These are phyloP conservation scores for Psittacula cyanocephala DNA, from an alignment of 2,113 vertebrate species.

Conservation along the genomic window DNA sequence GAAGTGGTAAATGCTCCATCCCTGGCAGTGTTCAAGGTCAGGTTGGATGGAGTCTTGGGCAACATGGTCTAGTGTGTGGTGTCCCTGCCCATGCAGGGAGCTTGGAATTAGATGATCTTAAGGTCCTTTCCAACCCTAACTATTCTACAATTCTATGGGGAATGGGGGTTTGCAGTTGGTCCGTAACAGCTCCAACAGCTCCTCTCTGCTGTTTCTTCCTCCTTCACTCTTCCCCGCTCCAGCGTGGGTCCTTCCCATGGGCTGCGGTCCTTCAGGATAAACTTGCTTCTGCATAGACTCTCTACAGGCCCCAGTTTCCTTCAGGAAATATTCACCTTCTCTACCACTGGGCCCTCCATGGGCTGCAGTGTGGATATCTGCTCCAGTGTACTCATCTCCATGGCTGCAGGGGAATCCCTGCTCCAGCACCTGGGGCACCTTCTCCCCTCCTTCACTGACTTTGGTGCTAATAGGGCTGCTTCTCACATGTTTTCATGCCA, in stretches of 20 bases:
- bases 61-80: neutral
- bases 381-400: neutral
- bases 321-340: neutral
- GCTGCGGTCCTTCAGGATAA: neutral
- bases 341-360: fast-evolving
- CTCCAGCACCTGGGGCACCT: neutral
- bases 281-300: neutral
- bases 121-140: neutral
- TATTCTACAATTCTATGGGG: neutral
- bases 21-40: neutral
- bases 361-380: neutral
- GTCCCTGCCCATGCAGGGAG: neutral
- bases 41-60: neutral
- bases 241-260: neutral
- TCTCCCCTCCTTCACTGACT: neutral
- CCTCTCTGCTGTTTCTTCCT: neutral
- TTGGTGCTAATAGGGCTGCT: neutral
- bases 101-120: neutral
- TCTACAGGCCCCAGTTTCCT: neutral
- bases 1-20: neutral
- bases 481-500: neutral
- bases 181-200: neutral
- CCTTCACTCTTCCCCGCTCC: neutral
- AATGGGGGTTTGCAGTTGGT: fast-evolving
- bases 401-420: neutral